Base-by-base conservation (phyloP, 2,797 vertebrate species). In the Lithobates pipiens region DNA sequence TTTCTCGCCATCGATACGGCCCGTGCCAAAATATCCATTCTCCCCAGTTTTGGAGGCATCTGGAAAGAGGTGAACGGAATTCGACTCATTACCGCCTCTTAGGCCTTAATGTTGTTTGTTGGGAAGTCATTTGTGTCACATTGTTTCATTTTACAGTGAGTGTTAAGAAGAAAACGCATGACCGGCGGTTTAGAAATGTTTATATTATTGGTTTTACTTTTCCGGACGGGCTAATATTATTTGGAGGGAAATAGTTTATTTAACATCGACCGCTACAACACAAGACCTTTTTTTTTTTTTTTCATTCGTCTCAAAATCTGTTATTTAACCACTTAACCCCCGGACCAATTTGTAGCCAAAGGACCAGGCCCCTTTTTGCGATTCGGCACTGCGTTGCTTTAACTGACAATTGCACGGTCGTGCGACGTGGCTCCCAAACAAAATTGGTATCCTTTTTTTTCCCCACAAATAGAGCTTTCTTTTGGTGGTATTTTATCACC, bases 11-110 rank as follows among this genome's bases (percentile, higher is more conserved):
- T 27, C 67, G 44, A 76, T 57, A 25, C 25, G 4, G 21, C 27
- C 21, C 3, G 46, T 39, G 82, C 82, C 82, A 83, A 36, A 57
- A 68, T 69, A 5, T 27, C 73, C 63, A 75, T 76, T 83, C 21
- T 36, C 39, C 9, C 9, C 0, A 18, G 6, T 82, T 44, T 5
- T n/a, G 1, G 13, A 68, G 72, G 81, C 80, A 75, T 83, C 82
- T 83, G 82, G 63, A 57, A 74, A 13, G 68, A 36, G 63, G 73
- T 50, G 72, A 42, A 9, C 7, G 10, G 29, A 27, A 34, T 23
- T 32, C 10, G 29, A 23, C 57, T 82, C 36, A 27, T 13, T 61
- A 2, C 1, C 16, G 29, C 32, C 21, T 13, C 68, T 61, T 71
- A 54, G 10, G 68, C 13, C 78, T 39, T 54, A 0, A 61, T 72